phyloP scores from a whole-genome alignment of 2,888 invertebrate species.

The Mesochorus sp. region DNA sequence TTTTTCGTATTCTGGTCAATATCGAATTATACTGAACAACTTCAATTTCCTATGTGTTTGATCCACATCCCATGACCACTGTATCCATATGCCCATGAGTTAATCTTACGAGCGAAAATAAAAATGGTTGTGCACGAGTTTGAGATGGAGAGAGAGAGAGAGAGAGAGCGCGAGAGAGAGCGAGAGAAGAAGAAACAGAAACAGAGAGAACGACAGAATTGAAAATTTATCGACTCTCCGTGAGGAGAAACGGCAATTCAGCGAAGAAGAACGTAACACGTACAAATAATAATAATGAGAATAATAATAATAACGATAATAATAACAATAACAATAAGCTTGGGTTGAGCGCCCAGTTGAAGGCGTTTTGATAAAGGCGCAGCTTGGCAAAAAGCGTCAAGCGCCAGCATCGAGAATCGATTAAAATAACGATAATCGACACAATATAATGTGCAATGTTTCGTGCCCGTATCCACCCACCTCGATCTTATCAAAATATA shows the following conservation, averaged over 20 bases:
- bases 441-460: too few species aligned
- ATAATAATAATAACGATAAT: not conserved
- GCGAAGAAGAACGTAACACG: slow-evolving; percentile 28
- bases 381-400: slow-evolving; percentile 16
- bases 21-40: too few species aligned
- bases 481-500: too few species aligned
- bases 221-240: slow-evolving; percentile 52
- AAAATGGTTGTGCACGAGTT: slow-evolving; percentile 27
- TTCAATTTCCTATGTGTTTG: too few species aligned
- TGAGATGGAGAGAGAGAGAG: slow-evolving; percentile 22
- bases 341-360: too few species aligned
- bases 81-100: slow-evolving; percentile 28
- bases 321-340: too few species aligned
- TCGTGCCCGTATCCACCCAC: too few species aligned
- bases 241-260: slow-evolving; percentile 51
- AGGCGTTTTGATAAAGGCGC: slow-evolving; percentile 36
- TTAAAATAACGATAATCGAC: slow-evolving; percentile 3
- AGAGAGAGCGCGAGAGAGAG: slow-evolving; percentile 10
- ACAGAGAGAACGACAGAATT: slow-evolving; percentile 1
- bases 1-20: too few species aligned
- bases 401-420: slow-evolving; percentile 10
- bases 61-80: too few species aligned
- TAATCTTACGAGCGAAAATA: slow-evolving; percentile 24
- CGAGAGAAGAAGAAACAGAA: too few species aligned
- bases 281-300: slow-evolving; percentile 19